Percentiles rank a stretch among this genome's conserved stretches.
Evolutionary conservation across 2,888 invertebrate species (phyloP).

Genomic region (Penaeus monodon): DNA sequence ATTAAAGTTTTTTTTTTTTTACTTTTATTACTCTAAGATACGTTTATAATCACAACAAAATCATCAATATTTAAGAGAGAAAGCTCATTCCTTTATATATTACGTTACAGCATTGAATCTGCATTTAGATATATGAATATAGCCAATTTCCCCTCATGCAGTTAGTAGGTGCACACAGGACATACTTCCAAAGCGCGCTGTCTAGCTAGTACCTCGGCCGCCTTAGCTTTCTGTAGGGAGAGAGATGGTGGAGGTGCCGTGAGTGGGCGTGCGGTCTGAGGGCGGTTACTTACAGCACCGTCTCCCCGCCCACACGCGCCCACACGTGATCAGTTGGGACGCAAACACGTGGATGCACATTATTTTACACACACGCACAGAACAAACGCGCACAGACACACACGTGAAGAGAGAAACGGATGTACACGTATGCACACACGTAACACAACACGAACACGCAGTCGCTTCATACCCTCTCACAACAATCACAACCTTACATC

Average conservation of each 20-base stretch:
- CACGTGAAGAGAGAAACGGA: neutral
- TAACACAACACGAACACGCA: neutral
- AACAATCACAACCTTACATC: neutral
- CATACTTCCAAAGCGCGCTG: constrained; percentile 62
- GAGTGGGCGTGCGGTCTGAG: constrained; percentile 26
- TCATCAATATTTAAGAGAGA: neutral
- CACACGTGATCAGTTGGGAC: neutral
- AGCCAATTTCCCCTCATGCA: constrained; percentile 54
- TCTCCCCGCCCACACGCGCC: constrained; percentile 29
- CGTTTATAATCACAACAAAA: too few relatives aligned
- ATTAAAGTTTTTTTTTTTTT: neutral
- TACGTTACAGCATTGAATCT: neutral
- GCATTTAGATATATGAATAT: neutral
- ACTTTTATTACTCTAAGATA: neutral
- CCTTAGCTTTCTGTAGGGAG: constrained; percentile 61
- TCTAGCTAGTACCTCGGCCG: constrained; percentile 63
- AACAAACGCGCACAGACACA: neutral
- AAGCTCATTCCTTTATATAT: neutral
- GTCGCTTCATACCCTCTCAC: too few relatives aligned
- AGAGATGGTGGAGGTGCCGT: constrained; percentile 38
- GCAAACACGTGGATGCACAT: too few relatives aligned
- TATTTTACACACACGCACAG: neutral
- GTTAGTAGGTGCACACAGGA: constrained; percentile 46
- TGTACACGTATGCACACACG: neutral
- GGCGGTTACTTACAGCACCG: constrained; percentile 49